Percentiles rank a stretch among this genome's conserved stretches.
Conservation (phyloP, 2,888 invertebrate genomes). For the Druceiella hillmani region DNA sequence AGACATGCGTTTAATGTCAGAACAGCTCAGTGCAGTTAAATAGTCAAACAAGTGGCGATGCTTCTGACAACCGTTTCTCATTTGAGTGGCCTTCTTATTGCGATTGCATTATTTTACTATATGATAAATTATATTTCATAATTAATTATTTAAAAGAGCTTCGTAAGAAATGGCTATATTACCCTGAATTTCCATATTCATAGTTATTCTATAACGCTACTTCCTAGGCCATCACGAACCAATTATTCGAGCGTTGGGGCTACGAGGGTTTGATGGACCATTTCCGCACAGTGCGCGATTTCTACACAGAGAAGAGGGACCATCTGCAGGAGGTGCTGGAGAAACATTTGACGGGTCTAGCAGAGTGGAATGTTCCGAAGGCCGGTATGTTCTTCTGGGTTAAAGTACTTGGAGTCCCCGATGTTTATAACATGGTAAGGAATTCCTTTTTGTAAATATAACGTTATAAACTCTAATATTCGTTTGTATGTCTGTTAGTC, state of each 20-base stretch:
- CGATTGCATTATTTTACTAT: too few relatives aligned
- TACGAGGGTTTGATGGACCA: conserved; percentile 56
- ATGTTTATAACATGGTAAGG: conserved; percentile 67
- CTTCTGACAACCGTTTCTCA: too few relatives aligned
- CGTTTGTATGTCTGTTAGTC: background rate
- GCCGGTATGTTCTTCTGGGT: conserved; percentile 81
- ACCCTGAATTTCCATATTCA: conserved; percentile 10
- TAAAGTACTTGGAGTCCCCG: conserved; percentile 58
- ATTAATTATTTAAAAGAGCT: too few relatives aligned
- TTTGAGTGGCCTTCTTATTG: too few relatives aligned
- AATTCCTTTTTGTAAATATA: background rate
- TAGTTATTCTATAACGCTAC: conserved; percentile 10
- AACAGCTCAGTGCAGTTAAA: too few relatives aligned
- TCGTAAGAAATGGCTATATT: too few relatives aligned
- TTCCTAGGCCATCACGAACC: conserved; percentile 51
- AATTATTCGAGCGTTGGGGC: conserved; percentile 54
- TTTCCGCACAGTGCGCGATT: conserved; percentile 49
- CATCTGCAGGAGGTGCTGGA: conserved; percentile 54
- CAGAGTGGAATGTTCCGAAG: conserved; percentile 59
- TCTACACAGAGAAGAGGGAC: conserved; percentile 61
- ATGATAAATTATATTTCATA: too few relatives aligned
- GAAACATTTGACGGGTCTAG: conserved; percentile 55
- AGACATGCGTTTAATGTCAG: too few relatives aligned
- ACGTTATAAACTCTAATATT: background rate
- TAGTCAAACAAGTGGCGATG: too few relatives aligned